Base-by-base conservation (phyloP, 2,888 invertebrate genomes). In the Julus scanicus region DNA sequence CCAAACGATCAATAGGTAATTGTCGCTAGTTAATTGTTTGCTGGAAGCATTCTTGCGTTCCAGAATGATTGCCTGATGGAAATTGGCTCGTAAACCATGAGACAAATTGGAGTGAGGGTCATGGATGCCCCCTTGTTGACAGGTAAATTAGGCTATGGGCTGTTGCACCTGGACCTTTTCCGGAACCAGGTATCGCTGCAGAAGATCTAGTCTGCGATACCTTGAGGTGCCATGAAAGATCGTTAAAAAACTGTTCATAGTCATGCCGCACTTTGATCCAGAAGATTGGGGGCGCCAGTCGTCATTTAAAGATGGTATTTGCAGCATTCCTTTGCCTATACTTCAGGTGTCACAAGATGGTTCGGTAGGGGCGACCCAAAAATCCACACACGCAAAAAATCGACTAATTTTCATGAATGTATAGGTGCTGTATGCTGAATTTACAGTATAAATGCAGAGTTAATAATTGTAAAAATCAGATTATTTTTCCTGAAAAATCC, bases 31-130 rank as follows among this genome's bases (percentile, higher is more conserved):
- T 71, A 71, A 71, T 71, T 71, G 71, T 20, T 29, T 9, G 71
- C 71, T 71, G 71, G 71, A 20, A 71, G 71, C 71, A 71, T 71
- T 71, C n/a, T 9, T 71, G 71, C 71, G 71, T 71, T 71, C 71
- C 71, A 9, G 71, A 71, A 29, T 71, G 71, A 71, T 71, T 71
- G 71, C 71, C 71, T 29, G 71, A 29, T 71, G 71, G 20, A 71
- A 71, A 71, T 71, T 71, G 29, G 29, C 71, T 71, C 71, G 13
- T 71, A 71, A 71, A 71, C 71, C 20, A 71, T 71, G 71, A 71
- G 71, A 71, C 71, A 29, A 71, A 71, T 71, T 71, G 9, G 71
- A 71, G 29, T 29, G 71, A 71, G 71, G 71, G 71, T 71, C 71
- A 9, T 71, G 20, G 71, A 71, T 71, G 71, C 71, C 71, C 71